These are phyloP conservation scores for Bactericera cockerelli DNA, from an alignment of 1,140 invertebrate genomes.

Conservation along the genomic window DNA sequence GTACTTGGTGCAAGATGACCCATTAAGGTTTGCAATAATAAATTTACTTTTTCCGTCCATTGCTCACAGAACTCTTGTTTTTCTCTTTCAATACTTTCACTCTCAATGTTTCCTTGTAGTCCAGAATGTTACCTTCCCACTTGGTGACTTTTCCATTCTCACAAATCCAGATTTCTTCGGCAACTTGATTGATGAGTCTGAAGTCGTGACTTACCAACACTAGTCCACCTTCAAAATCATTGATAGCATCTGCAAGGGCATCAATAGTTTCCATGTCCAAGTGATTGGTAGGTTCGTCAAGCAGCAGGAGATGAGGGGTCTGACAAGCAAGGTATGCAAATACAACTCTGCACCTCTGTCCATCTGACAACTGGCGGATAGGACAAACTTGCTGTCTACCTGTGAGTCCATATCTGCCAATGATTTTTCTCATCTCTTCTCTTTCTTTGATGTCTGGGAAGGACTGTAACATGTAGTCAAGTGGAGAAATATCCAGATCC, in stretches of 20 bases:
- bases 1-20: too few species aligned
- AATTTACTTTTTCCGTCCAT: background rate
- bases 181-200: conserved; percentile 95
- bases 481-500: conserved; percentile 82
- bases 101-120: conserved; percentile 90
- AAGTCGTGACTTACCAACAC: conserved; percentile 97
- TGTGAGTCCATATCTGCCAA: conserved; percentile 91
- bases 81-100: conserved; percentile 50
- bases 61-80: background rate
- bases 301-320: conserved; percentile 77
- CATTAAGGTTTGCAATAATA: background rate
- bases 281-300: conserved; percentile 99
- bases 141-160: conserved; percentile 91
- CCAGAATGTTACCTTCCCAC: conserved; percentile 89
- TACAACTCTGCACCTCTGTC: conserved; percentile 93
- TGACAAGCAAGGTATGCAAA: conserved; percentile 96
- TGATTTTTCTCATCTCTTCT: conserved; percentile 98
- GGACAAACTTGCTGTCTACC: conserved; percentile 96
- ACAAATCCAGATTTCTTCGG: conserved; percentile 98
- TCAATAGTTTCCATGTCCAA: conserved; percentile 99
- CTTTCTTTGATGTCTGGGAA: conserved; percentile 96
- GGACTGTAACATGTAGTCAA: conserved; percentile 96
- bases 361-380: conserved; percentile 93
- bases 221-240: conserved; percentile 95
- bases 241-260: conserved; percentile 91